Evolutionary conservation across 1,140 invertebrate genomes (phyloP).

Genomic region (Drosophila fuyamai): DNA sequence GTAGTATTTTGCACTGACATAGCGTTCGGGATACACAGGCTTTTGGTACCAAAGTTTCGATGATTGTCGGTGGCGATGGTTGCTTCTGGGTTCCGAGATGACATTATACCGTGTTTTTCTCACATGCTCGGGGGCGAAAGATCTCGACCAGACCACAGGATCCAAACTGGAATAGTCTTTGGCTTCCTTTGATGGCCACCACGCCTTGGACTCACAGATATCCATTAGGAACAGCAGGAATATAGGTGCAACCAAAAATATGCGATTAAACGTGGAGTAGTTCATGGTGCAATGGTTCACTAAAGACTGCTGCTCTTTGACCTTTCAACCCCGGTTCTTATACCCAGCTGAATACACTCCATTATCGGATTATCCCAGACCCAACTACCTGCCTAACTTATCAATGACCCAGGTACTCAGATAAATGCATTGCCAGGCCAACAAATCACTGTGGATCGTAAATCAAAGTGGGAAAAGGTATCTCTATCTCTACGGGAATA

Average conservation of each 20-base stretch:
- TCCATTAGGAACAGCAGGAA: slow-evolving; percentile 7
- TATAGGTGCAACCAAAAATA: slow-evolving; percentile 7
- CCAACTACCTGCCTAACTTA: slow-evolving; percentile 35
- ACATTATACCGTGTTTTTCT: slow-evolving; percentile 44
- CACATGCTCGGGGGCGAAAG: slow-evolving; percentile 68
- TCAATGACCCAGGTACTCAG: slow-evolving; percentile 33
- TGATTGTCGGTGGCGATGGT: neutral
- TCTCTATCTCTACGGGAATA: slow-evolving; percentile 8
- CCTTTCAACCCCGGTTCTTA: slow-evolving; percentile 21
- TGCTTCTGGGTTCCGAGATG: neutral
- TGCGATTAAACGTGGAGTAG: slow-evolving; percentile 10
- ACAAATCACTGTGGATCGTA: slow-evolving; percentile 26
- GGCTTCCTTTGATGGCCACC: slow-evolving; percentile 54
- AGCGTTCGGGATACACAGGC: neutral
- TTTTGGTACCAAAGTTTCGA: neutral
- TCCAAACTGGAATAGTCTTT: slow-evolving; percentile 74
- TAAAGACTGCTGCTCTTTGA: slow-evolving; percentile 37
- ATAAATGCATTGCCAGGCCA: slow-evolving; percentile 21
- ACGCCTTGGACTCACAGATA: slow-evolving; percentile 18
- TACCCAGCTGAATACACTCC: slow-evolving; percentile 33
- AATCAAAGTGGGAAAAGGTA: slow-evolving; percentile 35
- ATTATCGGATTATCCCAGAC: slow-evolving; percentile 37
- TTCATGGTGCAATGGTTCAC: slow-evolving; percentile 26
- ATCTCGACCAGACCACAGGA: slow-evolving; percentile 70
- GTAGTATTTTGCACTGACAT: slow-evolving; percentile 22